A percentile compares a stretch with the other conserved stretches of the same genome.
These are phyloP conservation scores for Conus betulinus DNA, from an alignment of 1,140 invertebrate genomes.

Conservation along the genomic window DNA sequence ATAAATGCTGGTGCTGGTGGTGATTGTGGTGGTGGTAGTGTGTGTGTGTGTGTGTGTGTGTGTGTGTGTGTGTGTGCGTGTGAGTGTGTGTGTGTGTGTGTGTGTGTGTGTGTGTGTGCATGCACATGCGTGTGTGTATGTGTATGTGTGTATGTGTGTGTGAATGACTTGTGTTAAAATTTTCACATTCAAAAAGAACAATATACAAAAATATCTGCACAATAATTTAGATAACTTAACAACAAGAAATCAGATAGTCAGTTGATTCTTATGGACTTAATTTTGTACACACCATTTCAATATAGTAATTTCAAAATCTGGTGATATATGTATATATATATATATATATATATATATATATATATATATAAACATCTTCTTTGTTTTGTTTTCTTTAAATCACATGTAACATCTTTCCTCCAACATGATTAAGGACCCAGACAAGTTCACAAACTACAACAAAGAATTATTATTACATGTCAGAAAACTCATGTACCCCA, in stretches of 20 bases:
- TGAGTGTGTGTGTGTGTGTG: not conserved
- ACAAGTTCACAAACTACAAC: not conserved
- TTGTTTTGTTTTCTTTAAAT: too few relatives aligned
- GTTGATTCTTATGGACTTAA: not conserved
- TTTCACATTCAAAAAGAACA: not conserved
- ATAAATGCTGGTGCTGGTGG: too few relatives aligned
- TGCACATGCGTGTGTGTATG: not conserved
- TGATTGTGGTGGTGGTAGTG: too few relatives aligned
- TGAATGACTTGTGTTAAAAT: not conserved
- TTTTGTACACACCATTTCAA: not conserved
- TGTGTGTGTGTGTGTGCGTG: not conserved
- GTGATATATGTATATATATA: too few relatives aligned
- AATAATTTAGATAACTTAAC: not conserved
- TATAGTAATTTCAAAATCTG: not conserved
- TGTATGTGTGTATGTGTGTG: not conserved
- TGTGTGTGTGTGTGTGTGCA: not conserved
- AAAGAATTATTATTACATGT: too few relatives aligned
- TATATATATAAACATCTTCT: too few relatives aligned
- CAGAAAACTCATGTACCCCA: too few relatives aligned
- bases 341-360: too few relatives aligned
- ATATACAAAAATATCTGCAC: not conserved
- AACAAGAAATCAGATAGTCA: not conserved
- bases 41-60: not conserved
- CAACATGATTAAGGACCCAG: too few relatives aligned
- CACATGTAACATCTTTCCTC: too few relatives aligned